phyloP scores from a whole-genome alignment of 2,797 vertebrate genomes.

The Margarornis squamiger region DNA sequence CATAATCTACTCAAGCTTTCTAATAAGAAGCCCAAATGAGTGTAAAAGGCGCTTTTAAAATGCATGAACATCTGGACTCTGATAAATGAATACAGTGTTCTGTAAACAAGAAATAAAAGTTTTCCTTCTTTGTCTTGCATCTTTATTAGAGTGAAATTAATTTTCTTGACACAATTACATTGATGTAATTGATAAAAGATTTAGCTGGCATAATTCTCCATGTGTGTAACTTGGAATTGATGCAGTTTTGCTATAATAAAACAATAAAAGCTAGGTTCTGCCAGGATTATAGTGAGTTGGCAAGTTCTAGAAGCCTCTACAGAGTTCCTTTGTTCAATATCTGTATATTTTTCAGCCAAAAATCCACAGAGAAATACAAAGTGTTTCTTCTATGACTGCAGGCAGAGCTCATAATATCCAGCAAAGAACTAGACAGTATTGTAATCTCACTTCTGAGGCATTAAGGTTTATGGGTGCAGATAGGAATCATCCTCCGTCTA shows the following conservation, averaged over 20 bases:
- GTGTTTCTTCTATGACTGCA: not conserved
- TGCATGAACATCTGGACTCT: constrained; percentile 69
- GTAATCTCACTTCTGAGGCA: not conserved
- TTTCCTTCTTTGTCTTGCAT: constrained; percentile 49
- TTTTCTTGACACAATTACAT: constrained; percentile 60
- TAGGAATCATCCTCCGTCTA: not conserved
- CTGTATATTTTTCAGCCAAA: not conserved
- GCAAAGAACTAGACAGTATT: not conserved
- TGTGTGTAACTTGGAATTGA: constrained; percentile 58
- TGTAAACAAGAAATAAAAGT: constrained; percentile 62
- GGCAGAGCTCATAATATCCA: not conserved
- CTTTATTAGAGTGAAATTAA: constrained; percentile 64
- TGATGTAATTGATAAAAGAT: constrained; percentile 67
- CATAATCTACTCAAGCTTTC: constrained; percentile 39
- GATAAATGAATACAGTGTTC: constrained; percentile 71
- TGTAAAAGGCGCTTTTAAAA: constrained; percentile 61
- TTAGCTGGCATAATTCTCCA: constrained; percentile 43
- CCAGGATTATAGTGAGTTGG: not conserved
- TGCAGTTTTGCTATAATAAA: constrained; percentile 15
- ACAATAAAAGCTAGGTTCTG: constrained; percentile 43
- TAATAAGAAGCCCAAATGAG: constrained; percentile 54
- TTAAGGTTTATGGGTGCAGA: not conserved
- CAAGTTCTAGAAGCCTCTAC: not conserved
- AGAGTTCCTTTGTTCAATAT: not conserved
- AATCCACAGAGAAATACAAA: not conserved